phyloP scores from a whole-genome alignment of 2,113 vertebrate species.

The Echinops telfairi region DNA sequence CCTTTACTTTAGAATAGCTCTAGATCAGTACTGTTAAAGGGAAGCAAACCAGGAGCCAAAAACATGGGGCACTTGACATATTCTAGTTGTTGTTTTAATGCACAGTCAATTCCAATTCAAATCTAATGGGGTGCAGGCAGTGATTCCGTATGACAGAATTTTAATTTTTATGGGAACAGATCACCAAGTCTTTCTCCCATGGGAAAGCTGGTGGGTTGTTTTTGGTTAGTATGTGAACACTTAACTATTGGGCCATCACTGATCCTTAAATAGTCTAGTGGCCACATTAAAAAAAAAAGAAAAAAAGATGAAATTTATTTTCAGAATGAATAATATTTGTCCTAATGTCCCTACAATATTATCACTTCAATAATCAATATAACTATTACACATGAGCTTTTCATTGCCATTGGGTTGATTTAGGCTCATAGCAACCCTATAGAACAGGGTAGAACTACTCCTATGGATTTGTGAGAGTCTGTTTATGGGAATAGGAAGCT shows the following conservation, averaged over 20 bases:
- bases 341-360: not conserved
- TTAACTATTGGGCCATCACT: not conserved
- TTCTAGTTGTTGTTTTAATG: not conserved
- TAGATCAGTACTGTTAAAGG: no score
- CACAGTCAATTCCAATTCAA: not conserved
- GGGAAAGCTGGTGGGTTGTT: no score
- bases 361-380: conserved; percentile 9
- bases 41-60: not conserved
- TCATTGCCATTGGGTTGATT: not conserved
- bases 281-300: not conserved
- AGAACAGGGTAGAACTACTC: no score
- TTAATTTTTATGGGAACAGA: not conserved
- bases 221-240: not conserved
- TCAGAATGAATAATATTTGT: conserved; percentile 17
- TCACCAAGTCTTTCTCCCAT: not conserved
- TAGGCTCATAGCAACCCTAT: no score
- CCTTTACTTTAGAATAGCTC: not conserved
- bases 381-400: not conserved
- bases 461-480: no score
- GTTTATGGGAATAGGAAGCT: no score
- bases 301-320: conserved; percentile 35
- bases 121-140: not conserved
- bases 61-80: no score
- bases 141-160: not conserved
- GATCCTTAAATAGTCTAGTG: not conserved